Evolutionary conservation across 2,888 invertebrate genomes (phyloP), one percentile per base, ranked within the genome.

Genomic region (Scrobipalpa costella): DNA sequence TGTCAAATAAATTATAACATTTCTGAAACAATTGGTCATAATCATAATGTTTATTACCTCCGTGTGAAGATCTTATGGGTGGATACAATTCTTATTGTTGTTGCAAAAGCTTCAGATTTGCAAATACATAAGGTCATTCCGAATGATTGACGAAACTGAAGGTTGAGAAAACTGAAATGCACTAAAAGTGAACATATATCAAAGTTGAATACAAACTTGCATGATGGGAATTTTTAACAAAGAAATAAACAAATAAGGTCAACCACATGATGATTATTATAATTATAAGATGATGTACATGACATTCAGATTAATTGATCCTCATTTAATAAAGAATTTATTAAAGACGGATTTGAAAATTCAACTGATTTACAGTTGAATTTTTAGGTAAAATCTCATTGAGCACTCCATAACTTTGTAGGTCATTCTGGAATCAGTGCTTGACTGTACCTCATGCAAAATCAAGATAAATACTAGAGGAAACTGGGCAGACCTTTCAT

Each of bases 51-150:
- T 15, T 15, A 44, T 44, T n/a, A 44, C n/a, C n/a, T 44, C 0
- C 44, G 44, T 44, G 44, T 44, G 44, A 44, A 44, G n/a, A 44
- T n/a, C n/a, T n/a, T n/a, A n/a, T 44, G 44, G 44, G 15, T 5
- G 27, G 27, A 27, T 27, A 27, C 2, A 27, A 27, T 27, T 27
- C 5, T 27, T 27, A 3, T 3, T 13, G 2, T 13, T 40, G 13
- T 40, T 40, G 40, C 44, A 44, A 44, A 5, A 8, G 7, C n/a
- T 15, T 6, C 15, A 7, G 15, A 40, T 13, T n/a, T 13, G 40
- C 13, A 40, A 40, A 13, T 13, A 13, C 13, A 13, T 13, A 9
- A 40, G 40, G 13, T 13, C 1, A 13, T 40, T 40, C 40, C 13
- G 38, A 40, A 40, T 13, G 40, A 40, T 13, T 40, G 40, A 40